Conservation (phyloP, 30 jellyfish, hydroid and myxozoan species). For the Chrysaora quinquecirrha region DNA sequence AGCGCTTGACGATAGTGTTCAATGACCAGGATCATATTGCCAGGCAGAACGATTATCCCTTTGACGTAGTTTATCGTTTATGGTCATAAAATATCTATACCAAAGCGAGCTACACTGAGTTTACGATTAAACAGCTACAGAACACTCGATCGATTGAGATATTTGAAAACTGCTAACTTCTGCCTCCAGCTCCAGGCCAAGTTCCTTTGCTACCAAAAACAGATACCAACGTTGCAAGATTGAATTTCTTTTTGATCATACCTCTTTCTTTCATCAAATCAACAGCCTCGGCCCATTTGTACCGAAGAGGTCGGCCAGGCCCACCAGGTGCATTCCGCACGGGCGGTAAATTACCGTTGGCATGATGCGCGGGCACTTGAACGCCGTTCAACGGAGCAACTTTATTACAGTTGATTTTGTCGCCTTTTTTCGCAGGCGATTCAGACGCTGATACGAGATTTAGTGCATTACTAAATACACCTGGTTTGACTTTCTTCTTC, state of each 20-base stretch:
- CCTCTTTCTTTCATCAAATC: constrained; percentile 73
- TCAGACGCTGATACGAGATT: constrained; percentile 42
- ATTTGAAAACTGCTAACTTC: too few species aligned
- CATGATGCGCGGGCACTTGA: constrained; percentile 62
- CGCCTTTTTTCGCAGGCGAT: constrained; percentile 48
- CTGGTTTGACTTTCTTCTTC: constrained; percentile 81
- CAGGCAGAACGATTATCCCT: too few species aligned
- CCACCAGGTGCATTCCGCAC: constrained; percentile 41
- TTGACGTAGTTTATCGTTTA: too few species aligned
- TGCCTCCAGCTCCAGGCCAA: constrained; percentile 58
- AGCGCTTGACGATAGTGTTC: too few species aligned
- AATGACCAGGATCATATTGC: too few species aligned
- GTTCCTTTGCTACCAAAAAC: constrained; percentile 88
- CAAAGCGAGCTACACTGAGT: too few species aligned
- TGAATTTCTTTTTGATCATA: constrained; percentile 49
- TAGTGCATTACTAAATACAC: constrained; percentile 70
- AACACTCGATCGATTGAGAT: too few species aligned
- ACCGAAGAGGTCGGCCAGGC: not conserved
- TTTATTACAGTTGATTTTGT: constrained; percentile 30
- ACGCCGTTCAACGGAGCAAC: constrained; percentile 65
- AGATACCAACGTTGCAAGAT: constrained; percentile 73
- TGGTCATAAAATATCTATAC: too few species aligned
- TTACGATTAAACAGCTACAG: too few species aligned
- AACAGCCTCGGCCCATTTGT: constrained; percentile 66
- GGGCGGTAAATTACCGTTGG: constrained; percentile 51